Evolutionary conservation across 2,113 vertebrate species (phyloP).

Genomic region (Peromyscus californicus): DNA sequence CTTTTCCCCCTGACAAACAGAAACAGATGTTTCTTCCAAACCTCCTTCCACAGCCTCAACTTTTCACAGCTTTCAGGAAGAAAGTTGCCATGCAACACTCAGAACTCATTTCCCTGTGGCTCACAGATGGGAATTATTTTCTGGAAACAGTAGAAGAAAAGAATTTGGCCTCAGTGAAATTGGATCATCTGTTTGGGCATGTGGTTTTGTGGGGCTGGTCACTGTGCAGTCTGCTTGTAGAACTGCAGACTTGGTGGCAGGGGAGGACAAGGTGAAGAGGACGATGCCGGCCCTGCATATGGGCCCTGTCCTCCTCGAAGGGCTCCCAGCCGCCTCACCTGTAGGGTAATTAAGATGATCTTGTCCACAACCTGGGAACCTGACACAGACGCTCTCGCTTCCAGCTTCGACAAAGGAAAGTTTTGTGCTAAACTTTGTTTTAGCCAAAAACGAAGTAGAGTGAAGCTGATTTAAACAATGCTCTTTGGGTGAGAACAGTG

Average conservation of each 20-base stretch:
- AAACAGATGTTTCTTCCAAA: slow-evolving; percentile 36
- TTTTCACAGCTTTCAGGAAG: slow-evolving; percentile 36
- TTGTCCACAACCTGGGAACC: neutral
- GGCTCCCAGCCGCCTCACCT: neutral
- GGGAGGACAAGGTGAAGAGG: neutral
- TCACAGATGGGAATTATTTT: slow-evolving; percentile 59
- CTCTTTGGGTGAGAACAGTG: neutral
- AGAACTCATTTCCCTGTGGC: neutral
- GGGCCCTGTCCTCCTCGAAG: neutral
- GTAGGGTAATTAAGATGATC: neutral
- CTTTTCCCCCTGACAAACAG: slow-evolving; percentile 40
- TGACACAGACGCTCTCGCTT: neutral
- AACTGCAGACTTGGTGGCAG: neutral
- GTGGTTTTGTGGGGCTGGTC: neutral
- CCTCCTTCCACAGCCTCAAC: neutral
- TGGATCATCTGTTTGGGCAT: neutral
- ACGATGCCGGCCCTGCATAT: neutral
- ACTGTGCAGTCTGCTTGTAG: neutral
- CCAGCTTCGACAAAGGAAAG: neutral
- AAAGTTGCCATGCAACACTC: slow-evolving; percentile 21
- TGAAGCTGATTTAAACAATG: neutral
- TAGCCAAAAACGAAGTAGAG: neutral
- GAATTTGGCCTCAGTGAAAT: neutral
- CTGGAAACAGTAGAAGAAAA: slow-evolving; percentile 56
- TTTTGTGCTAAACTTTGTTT: neutral